Conservation (phyloP, 2,113 vertebrate species). For the Protobothrops mucrosquamatus region DNA sequence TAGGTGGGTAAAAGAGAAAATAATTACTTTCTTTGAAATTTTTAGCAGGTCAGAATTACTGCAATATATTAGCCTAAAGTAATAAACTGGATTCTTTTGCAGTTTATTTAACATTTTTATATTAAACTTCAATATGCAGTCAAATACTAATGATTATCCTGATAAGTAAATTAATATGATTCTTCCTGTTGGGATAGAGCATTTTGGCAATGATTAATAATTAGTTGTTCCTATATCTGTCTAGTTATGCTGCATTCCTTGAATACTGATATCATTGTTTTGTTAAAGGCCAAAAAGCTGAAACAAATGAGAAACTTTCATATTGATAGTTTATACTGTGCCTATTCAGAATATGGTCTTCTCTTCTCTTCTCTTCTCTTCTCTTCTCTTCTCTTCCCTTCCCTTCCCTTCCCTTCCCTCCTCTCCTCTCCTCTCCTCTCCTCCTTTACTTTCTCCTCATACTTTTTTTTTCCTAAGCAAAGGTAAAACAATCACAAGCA, state of each 20-base stretch:
- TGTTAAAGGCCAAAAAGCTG: background rate
- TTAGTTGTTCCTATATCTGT: background rate
- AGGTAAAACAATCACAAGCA: background rate
- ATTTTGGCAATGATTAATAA: background rate
- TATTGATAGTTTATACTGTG: background rate
- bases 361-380: too few relatives aligned
- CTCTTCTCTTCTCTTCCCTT: too few relatives aligned
- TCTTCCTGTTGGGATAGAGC: background rate
- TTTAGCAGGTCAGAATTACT: background rate
- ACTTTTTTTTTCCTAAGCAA: background rate
- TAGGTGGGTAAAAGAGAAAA: constrained; percentile 54
- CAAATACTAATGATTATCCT: background rate
- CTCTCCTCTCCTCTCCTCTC: too few relatives aligned
- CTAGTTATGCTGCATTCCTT: background rate
- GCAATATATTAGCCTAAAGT: background rate
- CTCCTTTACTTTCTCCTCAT: too few relatives aligned
- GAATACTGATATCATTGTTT: background rate
- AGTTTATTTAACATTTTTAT: background rate
- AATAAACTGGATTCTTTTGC: background rate
- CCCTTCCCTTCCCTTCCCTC: too few relatives aligned
- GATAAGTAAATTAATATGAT: background rate
- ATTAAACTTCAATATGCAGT: background rate
- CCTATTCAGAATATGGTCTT: background rate
- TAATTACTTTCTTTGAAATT: constrained; percentile 33
- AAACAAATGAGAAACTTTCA: background rate